phyloP scores from a whole-genome alignment of 1,140 invertebrate species.

The Tenebrio molitor region DNA sequence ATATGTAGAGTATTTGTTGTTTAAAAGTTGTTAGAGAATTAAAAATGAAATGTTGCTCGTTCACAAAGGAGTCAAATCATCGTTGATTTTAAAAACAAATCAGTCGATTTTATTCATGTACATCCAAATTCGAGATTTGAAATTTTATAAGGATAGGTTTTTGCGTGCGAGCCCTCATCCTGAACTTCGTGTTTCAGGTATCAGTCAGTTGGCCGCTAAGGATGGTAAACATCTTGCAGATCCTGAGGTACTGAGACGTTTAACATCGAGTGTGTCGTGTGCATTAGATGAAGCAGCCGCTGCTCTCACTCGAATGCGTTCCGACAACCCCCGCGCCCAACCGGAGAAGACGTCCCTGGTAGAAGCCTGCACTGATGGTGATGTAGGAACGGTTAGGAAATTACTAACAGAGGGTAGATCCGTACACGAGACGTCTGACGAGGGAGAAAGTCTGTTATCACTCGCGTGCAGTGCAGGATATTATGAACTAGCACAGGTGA shows the following conservation, averaged over 20 bases:
- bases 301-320: constrained; percentile 93
- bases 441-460: constrained; percentile 92
- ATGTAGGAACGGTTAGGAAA: constrained; percentile 90
- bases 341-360: constrained; percentile 78
- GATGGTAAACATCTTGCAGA: constrained; percentile 85
- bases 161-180: too few relatives aligned
- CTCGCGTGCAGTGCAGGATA: constrained; percentile 94
- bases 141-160: neutral
- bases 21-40: too few relatives aligned
- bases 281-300: constrained; percentile 96
- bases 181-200: constrained; percentile 75
- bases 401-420: constrained; percentile 92
- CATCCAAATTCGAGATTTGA: neutral
- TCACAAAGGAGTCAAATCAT: too few relatives aligned
- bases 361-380: constrained; percentile 93
- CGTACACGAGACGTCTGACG: constrained; percentile 93
- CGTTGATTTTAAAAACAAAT: neutral
- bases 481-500: constrained; percentile 91
- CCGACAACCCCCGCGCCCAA: constrained; percentile 75
- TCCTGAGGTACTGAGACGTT: constrained; percentile 84
- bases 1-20: too few relatives aligned
- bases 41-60: too few relatives aligned
- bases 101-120: neutral
- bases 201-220: constrained; percentile 81
- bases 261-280: constrained; percentile 92